These are phyloP conservation scores for Drosophila rubida DNA, from an alignment of 2,888 invertebrate species.

Conservation along the genomic window DNA sequence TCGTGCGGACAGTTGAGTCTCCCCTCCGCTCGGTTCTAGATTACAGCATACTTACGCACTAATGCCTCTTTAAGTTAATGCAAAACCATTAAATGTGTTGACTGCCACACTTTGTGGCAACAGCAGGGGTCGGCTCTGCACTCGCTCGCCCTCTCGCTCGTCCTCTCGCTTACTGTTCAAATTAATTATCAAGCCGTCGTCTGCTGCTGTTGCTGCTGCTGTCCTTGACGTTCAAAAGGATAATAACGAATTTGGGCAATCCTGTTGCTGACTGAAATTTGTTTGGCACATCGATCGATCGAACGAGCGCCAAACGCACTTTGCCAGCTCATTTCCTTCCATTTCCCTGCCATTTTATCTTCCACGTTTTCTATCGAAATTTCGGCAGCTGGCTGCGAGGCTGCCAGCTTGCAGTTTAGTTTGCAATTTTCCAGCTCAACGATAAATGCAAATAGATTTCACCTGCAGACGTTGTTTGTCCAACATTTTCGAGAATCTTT, in stretches of 20 bases:
- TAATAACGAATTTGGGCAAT: constrained; percentile 14
- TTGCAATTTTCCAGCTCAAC: constrained; percentile 77
- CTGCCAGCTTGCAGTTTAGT: constrained; percentile 65
- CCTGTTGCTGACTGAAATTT: constrained; percentile 11
- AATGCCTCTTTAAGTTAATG: constrained; percentile 72
- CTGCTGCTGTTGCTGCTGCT: constrained; percentile 5
- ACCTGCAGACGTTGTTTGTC: constrained; percentile 77
- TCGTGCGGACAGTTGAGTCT: constrained; percentile 16
- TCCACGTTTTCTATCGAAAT: constrained; percentile 5
- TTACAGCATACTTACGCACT: constrained; percentile 72
- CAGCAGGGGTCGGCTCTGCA: constrained; percentile 1
- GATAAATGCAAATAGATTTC: constrained; percentile 79
- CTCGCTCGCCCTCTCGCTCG: background rate
- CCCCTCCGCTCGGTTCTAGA: constrained; percentile 47
- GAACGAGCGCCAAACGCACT: constrained; percentile 20
- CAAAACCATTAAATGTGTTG: constrained; percentile 71
- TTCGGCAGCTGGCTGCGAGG: constrained; percentile 17
- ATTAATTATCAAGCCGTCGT: constrained; percentile 41
- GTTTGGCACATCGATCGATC: constrained; percentile 10
- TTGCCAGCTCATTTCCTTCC: constrained; percentile 31
- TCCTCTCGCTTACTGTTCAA: constrained; percentile 6
- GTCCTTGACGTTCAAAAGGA: constrained; percentile 15
- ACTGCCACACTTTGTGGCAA: constrained; percentile 69
- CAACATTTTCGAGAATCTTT: constrained; percentile 72
- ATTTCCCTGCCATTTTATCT: constrained; percentile 11